These are phyloP conservation scores for Luehdorfia chinensis DNA, from an alignment of 1,140 invertebrate genomes.

Conservation along the genomic window DNA sequence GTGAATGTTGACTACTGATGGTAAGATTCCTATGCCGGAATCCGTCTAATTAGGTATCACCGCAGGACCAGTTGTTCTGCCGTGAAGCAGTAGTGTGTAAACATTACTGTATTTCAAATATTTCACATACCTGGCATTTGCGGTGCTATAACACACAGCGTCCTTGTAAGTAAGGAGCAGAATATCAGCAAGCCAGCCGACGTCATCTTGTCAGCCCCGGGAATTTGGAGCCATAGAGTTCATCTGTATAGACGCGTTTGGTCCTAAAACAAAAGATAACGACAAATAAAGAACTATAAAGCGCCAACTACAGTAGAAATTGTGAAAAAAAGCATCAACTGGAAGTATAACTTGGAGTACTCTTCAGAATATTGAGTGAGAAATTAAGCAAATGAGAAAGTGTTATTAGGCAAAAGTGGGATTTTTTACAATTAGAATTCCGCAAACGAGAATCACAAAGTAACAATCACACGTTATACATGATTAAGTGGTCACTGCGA, in stretches of 20 bases:
- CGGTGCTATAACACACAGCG: conserved; percentile 60
- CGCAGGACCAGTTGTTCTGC: no score
- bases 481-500: no score
- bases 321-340: conserved; percentile 1
- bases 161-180: conserved; percentile 54
- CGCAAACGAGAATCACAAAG: no score
- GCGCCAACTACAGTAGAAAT: neutral
- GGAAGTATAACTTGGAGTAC: conserved; percentile 4
- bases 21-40: no score
- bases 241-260: conserved; percentile 39
- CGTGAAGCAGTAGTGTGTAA: no score
- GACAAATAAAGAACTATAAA: neutral
- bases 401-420: no score
- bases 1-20: no score
- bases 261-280: conserved; percentile 29
- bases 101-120: no score
- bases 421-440: no score
- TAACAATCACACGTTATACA: no score
- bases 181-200: conserved; percentile 51
- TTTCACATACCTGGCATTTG: conserved; percentile 63
- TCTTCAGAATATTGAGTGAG: conserved; percentile 5
- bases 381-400: no score
- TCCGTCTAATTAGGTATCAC: no score
- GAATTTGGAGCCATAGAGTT: conserved; percentile 53
- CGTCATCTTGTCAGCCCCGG: conserved; percentile 54